A percentile compares a stretch with the other conserved stretches of the same genome.
These are phyloP conservation scores for Agelaius tricolor DNA, from an alignment of 2,113 vertebrate species.

Conservation along the genomic window DNA sequence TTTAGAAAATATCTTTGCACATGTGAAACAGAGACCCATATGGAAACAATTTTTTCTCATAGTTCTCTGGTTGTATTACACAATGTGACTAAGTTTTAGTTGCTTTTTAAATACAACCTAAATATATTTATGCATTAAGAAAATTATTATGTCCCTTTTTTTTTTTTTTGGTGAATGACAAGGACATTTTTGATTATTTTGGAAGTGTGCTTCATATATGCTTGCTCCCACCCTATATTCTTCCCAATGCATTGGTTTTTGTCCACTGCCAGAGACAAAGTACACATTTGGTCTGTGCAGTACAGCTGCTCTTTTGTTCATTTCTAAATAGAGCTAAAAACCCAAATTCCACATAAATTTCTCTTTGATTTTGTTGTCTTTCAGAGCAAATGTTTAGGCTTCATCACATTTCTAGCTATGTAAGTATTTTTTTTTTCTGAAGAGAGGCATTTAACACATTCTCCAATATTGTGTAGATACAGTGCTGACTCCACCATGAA, in stretches of 20 bases:
- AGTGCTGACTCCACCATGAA: slow-evolving; percentile 19
- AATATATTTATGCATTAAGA: background rate
- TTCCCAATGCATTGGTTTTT: background rate
- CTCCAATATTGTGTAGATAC: background rate
- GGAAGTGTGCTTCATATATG: background rate
- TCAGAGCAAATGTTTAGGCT: slow-evolving; percentile 22
- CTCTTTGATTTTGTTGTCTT: slow-evolving; percentile 24
- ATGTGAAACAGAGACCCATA: background rate
- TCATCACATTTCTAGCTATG: slow-evolving; percentile 18
- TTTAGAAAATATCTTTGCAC: background rate
- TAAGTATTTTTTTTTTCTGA: background rate
- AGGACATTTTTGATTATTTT: background rate
- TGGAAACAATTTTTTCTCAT: background rate
- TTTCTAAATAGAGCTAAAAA: slow-evolving; percentile 13
- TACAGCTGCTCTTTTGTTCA: slow-evolving; percentile 51
- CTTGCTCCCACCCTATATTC: background rate
- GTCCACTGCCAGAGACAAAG: background rate
- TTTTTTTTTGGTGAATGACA: background rate
- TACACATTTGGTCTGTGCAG: background rate
- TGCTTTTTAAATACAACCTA: background rate
- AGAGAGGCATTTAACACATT: slow-evolving; percentile 15
- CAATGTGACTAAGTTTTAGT: background rate
- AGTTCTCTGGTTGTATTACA: background rate
- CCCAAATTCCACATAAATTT: background rate
- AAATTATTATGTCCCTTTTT: background rate